These are phyloP conservation scores for Typhlomys cinereus DNA, from an alignment of 2,113 vertebrate species.

Conservation along the genomic window DNA sequence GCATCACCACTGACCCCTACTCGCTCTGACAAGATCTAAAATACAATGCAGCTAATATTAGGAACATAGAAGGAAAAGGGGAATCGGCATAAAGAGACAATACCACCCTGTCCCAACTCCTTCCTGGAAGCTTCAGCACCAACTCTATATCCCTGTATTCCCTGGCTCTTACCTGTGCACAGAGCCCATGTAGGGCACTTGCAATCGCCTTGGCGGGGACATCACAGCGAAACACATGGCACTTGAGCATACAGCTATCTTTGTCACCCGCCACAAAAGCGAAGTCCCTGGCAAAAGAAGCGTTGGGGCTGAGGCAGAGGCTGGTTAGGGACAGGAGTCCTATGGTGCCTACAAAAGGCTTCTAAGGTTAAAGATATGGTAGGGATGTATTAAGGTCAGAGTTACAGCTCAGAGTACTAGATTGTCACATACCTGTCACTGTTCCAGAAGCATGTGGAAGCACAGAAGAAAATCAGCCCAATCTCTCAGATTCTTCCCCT, in stretches of 20 bases:
- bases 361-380: background rate
- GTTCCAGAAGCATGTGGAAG: slow-evolving; percentile 75
- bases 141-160: background rate
- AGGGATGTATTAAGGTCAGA: background rate
- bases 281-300: slow-evolving; percentile 90
- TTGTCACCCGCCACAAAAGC: slow-evolving; percentile 97
- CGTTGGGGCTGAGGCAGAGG: slow-evolving; percentile 22
- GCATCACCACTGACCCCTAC: slow-evolving; percentile 81
- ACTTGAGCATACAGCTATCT: slow-evolving; percentile 96
- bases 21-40: slow-evolving; percentile 91
- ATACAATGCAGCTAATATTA: slow-evolving; percentile 53
- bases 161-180: slow-evolving; percentile 90
- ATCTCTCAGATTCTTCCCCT: slow-evolving; percentile 68
- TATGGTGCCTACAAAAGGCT: background rate
- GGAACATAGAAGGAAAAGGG: background rate
- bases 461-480: slow-evolving; percentile 75
- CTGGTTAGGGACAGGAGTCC: background rate
- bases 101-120: background rate
- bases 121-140: background rate
- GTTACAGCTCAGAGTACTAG: background rate
- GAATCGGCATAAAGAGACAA: background rate
- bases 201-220: slow-evolving; percentile 96
- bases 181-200: slow-evolving; percentile 93
- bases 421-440: slow-evolving; percentile 86
- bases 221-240: slow-evolving; percentile 96